A percentile compares a stretch with the other conserved stretches of the same genome.
Evolutionary conservation across 2,888 invertebrate species (phyloP).

Genomic region (Pantelozetes paolii): DNA sequence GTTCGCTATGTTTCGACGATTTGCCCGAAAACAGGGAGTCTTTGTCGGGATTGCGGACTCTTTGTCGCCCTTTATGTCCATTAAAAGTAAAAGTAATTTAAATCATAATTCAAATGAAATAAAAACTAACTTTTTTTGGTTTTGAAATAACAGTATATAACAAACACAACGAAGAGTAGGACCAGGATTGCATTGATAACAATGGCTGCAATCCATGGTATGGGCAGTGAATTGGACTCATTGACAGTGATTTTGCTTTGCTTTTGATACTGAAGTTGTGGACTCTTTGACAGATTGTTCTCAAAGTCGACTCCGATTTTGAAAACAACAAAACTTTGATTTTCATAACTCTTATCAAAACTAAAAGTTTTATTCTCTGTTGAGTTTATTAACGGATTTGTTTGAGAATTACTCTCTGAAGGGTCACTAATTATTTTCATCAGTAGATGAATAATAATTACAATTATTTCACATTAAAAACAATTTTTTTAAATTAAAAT

Average conservation of each 20-base stretch:
- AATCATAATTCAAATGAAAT: background rate
- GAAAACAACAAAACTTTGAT: slow-evolving; percentile 32
- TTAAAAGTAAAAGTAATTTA: background rate
- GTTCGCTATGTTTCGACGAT: slow-evolving; percentile 13
- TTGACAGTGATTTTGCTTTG: slow-evolving; percentile 17
- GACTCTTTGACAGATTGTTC: background rate
- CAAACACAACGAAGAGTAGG: slow-evolving; percentile 43
- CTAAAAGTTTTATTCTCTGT: background rate
- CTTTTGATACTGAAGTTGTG: slow-evolving; percentile 15
- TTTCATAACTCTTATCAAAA: slow-evolving; percentile 1
- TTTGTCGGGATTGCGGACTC: slow-evolving; percentile 13
- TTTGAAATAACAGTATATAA: slow-evolving; percentile 45
- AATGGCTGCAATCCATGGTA: slow-evolving; percentile 46
- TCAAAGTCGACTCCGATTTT: background rate
- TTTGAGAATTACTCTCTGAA: background rate
- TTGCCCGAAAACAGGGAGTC: slow-evolving; percentile 16
- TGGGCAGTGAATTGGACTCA: slow-evolving; percentile 40
- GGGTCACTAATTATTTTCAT: background rate
- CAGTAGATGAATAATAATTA: background rate
- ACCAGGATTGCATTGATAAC: slow-evolving; percentile 45
- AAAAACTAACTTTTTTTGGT: slow-evolving; percentile 42
- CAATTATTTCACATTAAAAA: background rate
- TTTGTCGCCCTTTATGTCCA: slow-evolving; percentile 15
- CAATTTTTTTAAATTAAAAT: background rate
- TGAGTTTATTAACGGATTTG: background rate